Base-by-base conservation (phyloP, 1,140 invertebrate species). In the Scaptomyza montana region DNA sequence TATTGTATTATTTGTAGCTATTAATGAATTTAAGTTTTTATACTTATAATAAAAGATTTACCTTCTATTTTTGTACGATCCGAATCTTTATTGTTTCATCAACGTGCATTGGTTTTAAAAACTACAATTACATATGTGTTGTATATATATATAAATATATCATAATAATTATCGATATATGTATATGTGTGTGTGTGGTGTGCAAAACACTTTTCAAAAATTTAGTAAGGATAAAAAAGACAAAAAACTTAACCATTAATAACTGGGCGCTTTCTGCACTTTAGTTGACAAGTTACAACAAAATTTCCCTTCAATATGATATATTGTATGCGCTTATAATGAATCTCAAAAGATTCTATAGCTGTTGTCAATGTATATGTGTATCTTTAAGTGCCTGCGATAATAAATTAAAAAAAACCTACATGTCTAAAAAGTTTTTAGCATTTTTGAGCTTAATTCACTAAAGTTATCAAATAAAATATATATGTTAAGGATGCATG, bases 61-160 rank as follows among this genome's bases (percentile, higher is more conserved):
- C 19, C 41, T 8, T 36, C 13, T 51, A 13, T 55, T 68, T 78
- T 80, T 80, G 69, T 86, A 85, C 81, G 81, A 86, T 86, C 78
- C 67, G 75, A 87, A 87, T 87, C 78, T 87, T 87, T 87, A 87
- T 87, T 87, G 82, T 87, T 87, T 87, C 82, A 62, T 87, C 82
- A 87, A 87, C 82, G 84, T 87, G 61, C 77, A 70, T 69, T 81
- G 70, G 67, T 66, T 62, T 86, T 87, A 64, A 65, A 46, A 74
- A 57, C 82, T 86, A 86, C 50, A 74, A 51, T 72, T 74, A 86
- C 74, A 80, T 77, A 63, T 74, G 53, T 65, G 46, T 63, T 71
- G 45, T 50, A 45, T 68, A 28, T 56, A 63, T 57, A 57, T 65
- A 36, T 70, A 51, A 71, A 46, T 78, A 78, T 76, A 76, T 66